Base-by-base conservation (phyloP, 2,888 invertebrate species). In the Melipona beecheii region DNA sequence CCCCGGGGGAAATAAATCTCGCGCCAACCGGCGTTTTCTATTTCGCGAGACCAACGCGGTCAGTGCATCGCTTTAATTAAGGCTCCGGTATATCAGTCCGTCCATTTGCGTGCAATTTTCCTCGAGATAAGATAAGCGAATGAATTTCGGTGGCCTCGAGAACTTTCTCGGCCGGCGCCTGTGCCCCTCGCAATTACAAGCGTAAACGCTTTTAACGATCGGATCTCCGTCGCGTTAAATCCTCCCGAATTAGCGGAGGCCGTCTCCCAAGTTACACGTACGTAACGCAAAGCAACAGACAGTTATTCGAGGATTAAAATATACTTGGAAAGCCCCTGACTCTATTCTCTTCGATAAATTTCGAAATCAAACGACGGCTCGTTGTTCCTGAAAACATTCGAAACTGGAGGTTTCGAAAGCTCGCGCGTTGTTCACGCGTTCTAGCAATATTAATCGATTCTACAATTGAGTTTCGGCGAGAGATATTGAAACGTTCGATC, bases 61-160 rank as follows among this genome's bases (percentile, higher is more conserved):
- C 70, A n/a, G 65, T 65, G 70, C 68, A 71, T 84, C 76, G 73
- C 75, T 86, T 87, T 84, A 87, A 87, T 87, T 88, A 87, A 86
- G 81, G 75, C 84, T 80, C 75, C 54, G 65, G 49, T 66, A 78
- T 76, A 78, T 76, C 83, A 70, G 71, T 65, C 52, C 62, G 54
- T 74, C 62, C 78, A 72, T 83, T 83, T 72, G 73, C 83, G 69
- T 83, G 72, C 83, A 77, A 77, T 83, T 82, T 83, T 83, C 83
- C 70, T 54, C n/a, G 4, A 82, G 83, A 83, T 76, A 83, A 83
- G 83, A 83, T 83, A 83, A 76, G 73, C 43, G 70, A 74, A 70
- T 56, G 83, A 76, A 83, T 77, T 83, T 83, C 78, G 83, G 73
- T 74, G 15, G 73, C 78, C 50, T 65, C 4, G 43, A 76, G 76